Evolutionary conservation across 2,888 invertebrate genomes (phyloP).

Genomic region (Brachyopa scutellaris): DNA sequence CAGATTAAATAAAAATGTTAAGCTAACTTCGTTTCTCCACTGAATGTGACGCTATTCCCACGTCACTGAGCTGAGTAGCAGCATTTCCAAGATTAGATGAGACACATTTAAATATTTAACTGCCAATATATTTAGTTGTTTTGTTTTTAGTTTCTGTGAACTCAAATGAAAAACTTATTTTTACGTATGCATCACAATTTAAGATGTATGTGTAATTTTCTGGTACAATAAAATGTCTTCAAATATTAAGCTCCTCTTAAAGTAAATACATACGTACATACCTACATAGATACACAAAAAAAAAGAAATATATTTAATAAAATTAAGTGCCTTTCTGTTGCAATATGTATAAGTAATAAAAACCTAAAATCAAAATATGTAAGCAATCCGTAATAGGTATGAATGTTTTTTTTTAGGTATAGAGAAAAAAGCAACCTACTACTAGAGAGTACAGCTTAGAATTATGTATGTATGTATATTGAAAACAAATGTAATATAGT

Average conservation of each 20-base stretch:
- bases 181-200: constrained; percentile 58
- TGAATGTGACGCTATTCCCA: too few relatives aligned
- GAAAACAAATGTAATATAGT: constrained; percentile 64
- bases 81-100: too few relatives aligned
- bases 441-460: constrained; percentile 37
- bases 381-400: constrained; percentile 33
- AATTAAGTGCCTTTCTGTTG: constrained; percentile 69
- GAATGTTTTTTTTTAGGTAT: constrained; percentile 21
- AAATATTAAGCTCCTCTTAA: neutral
- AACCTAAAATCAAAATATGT: constrained; percentile 50
- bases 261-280: too few relatives aligned
- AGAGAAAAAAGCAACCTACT: constrained; percentile 35
- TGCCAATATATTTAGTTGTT: too few relatives aligned
- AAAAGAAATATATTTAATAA: constrained; percentile 23
- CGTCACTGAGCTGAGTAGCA: too few relatives aligned
- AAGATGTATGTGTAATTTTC: constrained; percentile 1
- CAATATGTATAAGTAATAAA: constrained; percentile 56
- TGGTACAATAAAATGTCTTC: neutral
- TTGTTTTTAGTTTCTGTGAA: too few relatives aligned
- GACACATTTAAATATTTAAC: too few relatives aligned
- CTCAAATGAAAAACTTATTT: too few relatives aligned
- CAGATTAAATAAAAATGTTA: too few relatives aligned
- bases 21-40: too few relatives aligned
- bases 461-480: constrained; percentile 40
- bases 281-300: too few relatives aligned